A percentile compares a stretch with the other conserved stretches of the same genome.
These are phyloP conservation scores for Numenius phaeopus DNA, from an alignment of 2,797 vertebrate species.

Conservation along the genomic window DNA sequence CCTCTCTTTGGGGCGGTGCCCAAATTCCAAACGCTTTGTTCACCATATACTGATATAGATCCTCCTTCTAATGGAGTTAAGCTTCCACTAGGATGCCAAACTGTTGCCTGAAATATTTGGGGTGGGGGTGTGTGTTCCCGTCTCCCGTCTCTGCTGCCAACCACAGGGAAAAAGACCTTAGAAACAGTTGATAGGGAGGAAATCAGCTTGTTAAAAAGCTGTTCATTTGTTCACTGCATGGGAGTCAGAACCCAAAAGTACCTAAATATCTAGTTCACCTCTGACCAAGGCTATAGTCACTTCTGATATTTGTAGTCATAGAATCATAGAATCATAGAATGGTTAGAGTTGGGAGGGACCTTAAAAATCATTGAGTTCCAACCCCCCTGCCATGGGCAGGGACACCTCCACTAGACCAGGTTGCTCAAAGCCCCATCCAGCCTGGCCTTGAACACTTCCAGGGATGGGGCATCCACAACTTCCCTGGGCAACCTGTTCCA, in stretches of 20 bases:
- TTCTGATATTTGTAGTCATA: neutral
- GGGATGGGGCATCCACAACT: no score
- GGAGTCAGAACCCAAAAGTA: neutral
- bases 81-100: neutral
- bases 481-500: no score
- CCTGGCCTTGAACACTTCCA: no score
- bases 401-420: no score
- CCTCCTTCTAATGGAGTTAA: neutral
- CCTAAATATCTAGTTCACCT: neutral
- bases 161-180: neutral
- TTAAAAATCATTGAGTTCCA: no score
- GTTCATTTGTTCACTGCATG: neutral
- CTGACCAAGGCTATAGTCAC: neutral
- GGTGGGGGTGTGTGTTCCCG: neutral
- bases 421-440: no score
- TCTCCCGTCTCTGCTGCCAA: neutral
- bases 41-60: neutral
- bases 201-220: neutral
- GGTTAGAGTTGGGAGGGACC: no score
- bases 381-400: no score
- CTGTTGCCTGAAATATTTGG: neutral
- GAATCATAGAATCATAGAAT: no score
- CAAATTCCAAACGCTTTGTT: neutral
- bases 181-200: neutral
- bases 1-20: neutral